Base-by-base conservation (phyloP, 1,140 invertebrate genomes). In the Cyphomyrmex costatus region DNA sequence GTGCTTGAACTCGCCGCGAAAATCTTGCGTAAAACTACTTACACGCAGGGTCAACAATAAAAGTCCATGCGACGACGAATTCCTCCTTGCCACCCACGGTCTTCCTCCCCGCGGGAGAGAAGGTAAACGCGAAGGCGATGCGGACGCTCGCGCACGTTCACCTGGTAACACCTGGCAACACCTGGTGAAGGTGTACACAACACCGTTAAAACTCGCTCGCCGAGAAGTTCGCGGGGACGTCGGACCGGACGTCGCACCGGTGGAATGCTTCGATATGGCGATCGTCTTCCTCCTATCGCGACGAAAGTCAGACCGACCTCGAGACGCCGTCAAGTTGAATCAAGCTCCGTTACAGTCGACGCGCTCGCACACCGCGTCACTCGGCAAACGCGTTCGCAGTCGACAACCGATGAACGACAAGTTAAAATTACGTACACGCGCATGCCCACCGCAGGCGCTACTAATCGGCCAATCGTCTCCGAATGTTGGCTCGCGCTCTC, bases 141-240 rank as follows among this genome's bases (percentile, higher is more conserved):
- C 83, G 27, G 82, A 90, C 85, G 74, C 53, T 86, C 73, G 89
- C 68, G 88, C 79, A 49, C 91, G 85, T 88, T 92, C 92, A 92
- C 92, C 91, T 92, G 88, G 88, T 91, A 86, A 92, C 88, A 93
- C 91, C 92, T 93, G 92, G 92, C 92, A 92, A 93, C 92, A 89
- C 79, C 53, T 49, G 68, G 79, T 68, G 53, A 82, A 83, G 65
- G 36, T 68, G n/a, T 24, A 16, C 68, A 74, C 68, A 73, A 83
- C 79, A 83, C 88, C 88, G 88, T 88, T 70, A 27, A 85, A 27
- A 0, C 16, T 10, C 7, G 24, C 27, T 24, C 7, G 58, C 58
- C n/a, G 2, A 8, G 19, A 73, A 53, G 7, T 66, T 21, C n/a
- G 30, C 19, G 14, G n/a, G 7, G 14, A 65, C 21, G 7, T 10